A percentile compares a stretch with the other conserved stretches of the same genome.
phyloP scores from a whole-genome alignment of 2,113 vertebrate species.

The Gila orcuttii region DNA sequence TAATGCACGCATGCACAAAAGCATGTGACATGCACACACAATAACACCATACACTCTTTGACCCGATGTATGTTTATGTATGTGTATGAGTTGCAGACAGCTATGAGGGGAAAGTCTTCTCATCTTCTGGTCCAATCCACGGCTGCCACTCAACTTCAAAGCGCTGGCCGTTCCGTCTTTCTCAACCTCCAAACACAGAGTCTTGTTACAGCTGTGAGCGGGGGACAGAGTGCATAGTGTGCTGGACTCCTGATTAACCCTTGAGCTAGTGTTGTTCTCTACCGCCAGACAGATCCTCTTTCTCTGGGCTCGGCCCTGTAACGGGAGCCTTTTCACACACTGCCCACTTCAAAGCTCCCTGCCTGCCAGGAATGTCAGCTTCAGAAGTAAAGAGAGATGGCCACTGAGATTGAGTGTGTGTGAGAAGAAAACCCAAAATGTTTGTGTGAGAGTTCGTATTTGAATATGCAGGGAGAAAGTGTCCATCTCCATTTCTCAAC shows the following conservation, averaged over 20 bases:
- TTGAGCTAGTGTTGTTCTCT: constrained; percentile 79
- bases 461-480: constrained; percentile 17
- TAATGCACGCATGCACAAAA: constrained; percentile 49
- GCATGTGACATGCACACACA: constrained; percentile 44
- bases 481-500: constrained; percentile 59
- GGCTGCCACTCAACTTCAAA: constrained; percentile 76
- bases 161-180: constrained; percentile 69
- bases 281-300: constrained; percentile 81
- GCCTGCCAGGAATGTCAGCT: constrained; percentile 86
- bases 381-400: constrained; percentile 72
- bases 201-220: constrained; percentile 69
- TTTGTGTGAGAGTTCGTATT: not conserved
- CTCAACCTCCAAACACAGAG: constrained; percentile 77
- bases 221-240: constrained; percentile 82
- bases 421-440: constrained; percentile 36
- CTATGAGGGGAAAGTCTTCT: constrained; percentile 42
- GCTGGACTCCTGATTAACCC: constrained; percentile 83
- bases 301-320: constrained; percentile 81
- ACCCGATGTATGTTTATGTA: constrained; percentile 69
- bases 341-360: constrained; percentile 82
- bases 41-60: constrained; percentile 61
- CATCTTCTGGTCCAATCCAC: constrained; percentile 64
- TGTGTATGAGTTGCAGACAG: constrained; percentile 58
- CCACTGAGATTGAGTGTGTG: constrained; percentile 20
- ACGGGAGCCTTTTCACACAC: constrained; percentile 82